Percentiles rank a stretch among this genome's conserved stretches.
These are phyloP conservation scores for Hippocampus barbouri DNA, from an alignment of 2,113 vertebrate species.

Conservation along the genomic window DNA sequence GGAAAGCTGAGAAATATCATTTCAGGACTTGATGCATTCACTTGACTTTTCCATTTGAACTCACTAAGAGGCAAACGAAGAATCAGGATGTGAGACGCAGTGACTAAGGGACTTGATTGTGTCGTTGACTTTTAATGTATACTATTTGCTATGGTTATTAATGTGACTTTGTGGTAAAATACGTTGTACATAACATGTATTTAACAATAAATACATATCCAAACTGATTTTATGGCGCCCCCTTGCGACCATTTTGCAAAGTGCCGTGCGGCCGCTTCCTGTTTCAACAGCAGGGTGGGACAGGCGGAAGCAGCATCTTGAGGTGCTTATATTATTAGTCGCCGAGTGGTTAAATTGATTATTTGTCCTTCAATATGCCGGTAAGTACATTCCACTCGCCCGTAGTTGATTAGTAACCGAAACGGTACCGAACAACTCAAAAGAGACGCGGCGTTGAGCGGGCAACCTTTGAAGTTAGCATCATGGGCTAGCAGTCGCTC, in stretches of 20 bases:
- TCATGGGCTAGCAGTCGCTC: conserved; percentile 22
- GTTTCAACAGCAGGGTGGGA: conserved; percentile 68
- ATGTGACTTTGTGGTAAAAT: conserved; percentile 8
- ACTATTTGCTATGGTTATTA: conserved; percentile 9
- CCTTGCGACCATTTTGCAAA: conserved; percentile 21
- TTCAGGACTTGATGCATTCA: not conserved
- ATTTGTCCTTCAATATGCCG: conserved; percentile 75
- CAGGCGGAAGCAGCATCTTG: conserved; percentile 66
- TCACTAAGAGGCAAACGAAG: not conserved
- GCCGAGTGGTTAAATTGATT: conserved; percentile 43
- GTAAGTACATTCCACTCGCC: conserved; percentile 59
- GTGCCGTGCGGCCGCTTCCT: conserved; percentile 61
- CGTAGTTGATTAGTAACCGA: no score
- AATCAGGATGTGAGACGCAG: not conserved
- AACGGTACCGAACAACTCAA: not conserved
- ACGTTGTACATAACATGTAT: conserved; percentile 35
- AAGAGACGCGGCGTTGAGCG: not conserved
- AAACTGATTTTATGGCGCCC: conserved; percentile 27
- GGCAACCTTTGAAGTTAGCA: conserved; percentile 35
- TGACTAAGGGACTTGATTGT: not conserved
- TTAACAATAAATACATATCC: conserved; percentile 44
- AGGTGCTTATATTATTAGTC: conserved; percentile 29
- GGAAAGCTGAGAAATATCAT: conserved; percentile 52
- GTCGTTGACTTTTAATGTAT: not conserved
- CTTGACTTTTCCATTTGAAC: not conserved